Percentiles rank a stretch among this genome's conserved stretches.
These are phyloP conservation scores for Leptocoma aspasia DNA, from an alignment of 2,113 vertebrate genomes.

Conservation along the genomic window DNA sequence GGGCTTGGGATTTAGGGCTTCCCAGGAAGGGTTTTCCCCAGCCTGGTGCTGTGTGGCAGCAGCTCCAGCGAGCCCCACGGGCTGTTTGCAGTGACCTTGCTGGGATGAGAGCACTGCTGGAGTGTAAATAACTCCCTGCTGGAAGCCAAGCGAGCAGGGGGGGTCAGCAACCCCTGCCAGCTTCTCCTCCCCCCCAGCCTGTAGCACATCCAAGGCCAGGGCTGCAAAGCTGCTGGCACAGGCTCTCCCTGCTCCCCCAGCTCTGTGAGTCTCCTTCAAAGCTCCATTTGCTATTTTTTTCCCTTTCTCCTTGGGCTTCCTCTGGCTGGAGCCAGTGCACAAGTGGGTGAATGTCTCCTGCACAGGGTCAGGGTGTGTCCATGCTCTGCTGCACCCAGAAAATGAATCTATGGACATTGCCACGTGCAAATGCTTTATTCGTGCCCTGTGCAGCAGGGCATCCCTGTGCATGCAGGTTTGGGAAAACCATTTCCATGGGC, in stretches of 20 bases:
- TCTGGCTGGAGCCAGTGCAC: not conserved
- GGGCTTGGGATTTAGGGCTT: fast-evolving
- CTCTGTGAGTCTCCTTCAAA: not conserved
- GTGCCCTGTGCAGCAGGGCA: not conserved
- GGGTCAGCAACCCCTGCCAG: not conserved
- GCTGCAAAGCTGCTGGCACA: not conserved
- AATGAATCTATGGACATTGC: not conserved
- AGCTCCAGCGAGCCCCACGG: not conserved
- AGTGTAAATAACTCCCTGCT: slow-evolving; percentile 15
- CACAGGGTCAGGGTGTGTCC: not conserved
- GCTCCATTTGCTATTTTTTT: not conserved
- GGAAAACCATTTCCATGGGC: not conserved
- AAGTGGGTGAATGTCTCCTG: not conserved
- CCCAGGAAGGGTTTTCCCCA: not conserved
- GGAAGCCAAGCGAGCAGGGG: not conserved
- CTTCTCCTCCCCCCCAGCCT: not conserved
- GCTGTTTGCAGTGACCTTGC: slow-evolving; percentile 33
- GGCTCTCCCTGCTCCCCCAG: not conserved
- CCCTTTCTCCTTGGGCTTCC: not conserved
- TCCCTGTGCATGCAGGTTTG: not conserved
- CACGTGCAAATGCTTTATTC: not conserved
- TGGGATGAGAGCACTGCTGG: not conserved
- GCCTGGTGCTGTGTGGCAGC: not conserved
- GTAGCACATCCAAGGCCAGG: not conserved
- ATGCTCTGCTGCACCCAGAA: not conserved